Conservation (phyloP, 37 sponge, comb jelly and placozoan genomes). For the Trichoplax adhaerens region DNA sequence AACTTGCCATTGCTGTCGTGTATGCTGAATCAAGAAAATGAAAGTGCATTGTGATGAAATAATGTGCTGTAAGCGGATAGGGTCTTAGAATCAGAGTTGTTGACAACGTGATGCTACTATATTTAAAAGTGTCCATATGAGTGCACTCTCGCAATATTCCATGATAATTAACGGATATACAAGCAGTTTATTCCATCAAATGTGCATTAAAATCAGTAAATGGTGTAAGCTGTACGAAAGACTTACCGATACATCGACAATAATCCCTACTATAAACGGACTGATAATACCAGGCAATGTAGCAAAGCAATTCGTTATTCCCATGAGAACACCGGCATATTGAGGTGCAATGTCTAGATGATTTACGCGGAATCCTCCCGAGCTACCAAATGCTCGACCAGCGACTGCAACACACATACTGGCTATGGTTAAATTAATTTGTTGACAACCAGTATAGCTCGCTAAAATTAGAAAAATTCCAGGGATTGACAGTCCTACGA, state of each 20-base stretch:
- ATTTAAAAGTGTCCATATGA: background rate
- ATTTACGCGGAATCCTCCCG: constrained; percentile 45
- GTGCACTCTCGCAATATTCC: background rate
- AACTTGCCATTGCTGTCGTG: constrained; percentile 50
- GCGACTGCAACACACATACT: constrained; percentile 39
- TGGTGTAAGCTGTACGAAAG: too few species aligned
- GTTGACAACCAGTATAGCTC: constrained; percentile 35
- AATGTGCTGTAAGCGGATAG: too few species aligned
- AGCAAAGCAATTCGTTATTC: constrained; percentile 51
- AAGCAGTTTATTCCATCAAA: background rate
- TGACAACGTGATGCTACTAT: too few species aligned
- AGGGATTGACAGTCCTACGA: constrained; percentile 28
- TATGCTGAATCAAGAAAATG: background rate
- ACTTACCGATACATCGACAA: constrained; percentile 14
- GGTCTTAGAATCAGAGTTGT: too few species aligned
- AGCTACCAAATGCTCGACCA: constrained; percentile 17
- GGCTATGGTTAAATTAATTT: constrained; percentile 14
- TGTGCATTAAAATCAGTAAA: too few species aligned
- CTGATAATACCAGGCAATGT: constrained; percentile 70
- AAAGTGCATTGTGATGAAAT: too few species aligned
- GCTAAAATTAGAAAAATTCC: constrained; percentile 43
- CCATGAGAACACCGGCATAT: constrained; percentile 77
- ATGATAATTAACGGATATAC: background rate
- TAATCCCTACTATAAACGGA: constrained; percentile 49
- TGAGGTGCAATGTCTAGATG: constrained; percentile 74